Evolutionary conservation across 2,888 invertebrate genomes (phyloP), one percentile per base, ranked within the genome.

Genomic region (Margaritifera margaritifera): DNA sequence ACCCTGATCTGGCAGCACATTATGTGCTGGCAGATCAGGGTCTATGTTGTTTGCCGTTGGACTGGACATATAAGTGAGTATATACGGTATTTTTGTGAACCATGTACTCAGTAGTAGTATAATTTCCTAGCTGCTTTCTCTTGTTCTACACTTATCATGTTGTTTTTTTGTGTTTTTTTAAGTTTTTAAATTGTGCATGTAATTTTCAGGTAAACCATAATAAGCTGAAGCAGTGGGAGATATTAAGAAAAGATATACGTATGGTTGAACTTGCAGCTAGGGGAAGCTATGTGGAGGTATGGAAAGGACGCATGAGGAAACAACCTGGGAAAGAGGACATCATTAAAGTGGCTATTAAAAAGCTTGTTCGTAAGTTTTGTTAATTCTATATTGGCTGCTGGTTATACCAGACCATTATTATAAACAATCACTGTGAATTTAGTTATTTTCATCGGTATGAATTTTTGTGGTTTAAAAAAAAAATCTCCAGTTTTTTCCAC

Each of bases 241-340:
- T 86, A 56, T 83, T 82, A 0, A 71, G 84, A 24, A 82, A 82
- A 66, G 84, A 85, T 67, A 79, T 86, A n/a, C 75, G 84, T 8
- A 66, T 84, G 27, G 72, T 83, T 42, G 85, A 86, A 64, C 79
- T 83, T 61, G 77, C 84, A 42, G 85, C 82, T 8, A 82, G 83
- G 27, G 86, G 86, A 0, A 75, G 80, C 8, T 85, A 78, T 77
- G 84, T 83, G 19, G 85, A 86, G 68, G 84, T 86, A n/a, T 86
- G 84, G 84, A 80, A 82, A 69, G 86, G 84, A 8, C 72, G 83
- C 52, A 84, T 86, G 83, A 80, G 81, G 25, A 80, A 81, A 64
- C 78, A 82, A 50, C 81, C 83, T 1, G 76, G 82, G 24, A 75
- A 81, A 54, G 82, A 80, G 62, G 85, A 84, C 63, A 82, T 85